Conservation (phyloP, 2,888 invertebrate species). For the Beris chalybata region DNA sequence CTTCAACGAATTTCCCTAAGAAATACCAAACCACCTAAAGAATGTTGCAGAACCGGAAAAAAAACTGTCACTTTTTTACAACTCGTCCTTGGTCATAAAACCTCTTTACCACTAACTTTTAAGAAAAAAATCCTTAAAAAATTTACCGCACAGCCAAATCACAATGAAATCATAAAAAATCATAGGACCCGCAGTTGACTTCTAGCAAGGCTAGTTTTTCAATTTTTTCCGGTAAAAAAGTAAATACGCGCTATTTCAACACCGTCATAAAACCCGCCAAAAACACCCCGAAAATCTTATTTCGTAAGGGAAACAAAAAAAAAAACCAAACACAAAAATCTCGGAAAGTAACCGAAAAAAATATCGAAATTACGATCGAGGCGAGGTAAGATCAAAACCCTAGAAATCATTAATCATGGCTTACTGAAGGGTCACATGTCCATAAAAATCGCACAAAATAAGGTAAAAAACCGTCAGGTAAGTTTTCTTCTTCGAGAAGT, state of each 20-base stretch:
- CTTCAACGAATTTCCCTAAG: slow-evolving; percentile 13
- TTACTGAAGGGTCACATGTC: slow-evolving; percentile 27
- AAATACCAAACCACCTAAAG: slow-evolving; percentile 11
- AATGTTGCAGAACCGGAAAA: slow-evolving; percentile 11
- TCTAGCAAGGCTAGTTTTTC: slow-evolving; percentile 5
- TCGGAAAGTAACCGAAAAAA: slow-evolving; percentile 6
- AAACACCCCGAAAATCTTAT: slow-evolving; percentile 8
- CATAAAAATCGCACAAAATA: slow-evolving; percentile 28
- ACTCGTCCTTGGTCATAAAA: slow-evolving; percentile 13
- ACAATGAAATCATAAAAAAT: slow-evolving; percentile 9
- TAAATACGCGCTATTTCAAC: slow-evolving; percentile 6
- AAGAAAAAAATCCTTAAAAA: slow-evolving; percentile 14
- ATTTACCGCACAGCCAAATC: background rate
- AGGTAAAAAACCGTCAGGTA: slow-evolving; percentile 23
- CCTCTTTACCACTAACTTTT: background rate
- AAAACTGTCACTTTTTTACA: slow-evolving; percentile 11
- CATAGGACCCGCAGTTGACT: slow-evolving; percentile 24
- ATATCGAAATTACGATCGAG: slow-evolving; percentile 8
- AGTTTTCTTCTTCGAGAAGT: slow-evolving; percentile 8
- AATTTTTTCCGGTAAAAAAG: slow-evolving; percentile 16
- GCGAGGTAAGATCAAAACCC: slow-evolving; percentile 25
- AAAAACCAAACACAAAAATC: background rate
- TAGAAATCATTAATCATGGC: slow-evolving; percentile 26
- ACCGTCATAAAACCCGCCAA: slow-evolving; percentile 25
- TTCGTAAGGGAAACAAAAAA: background rate